phyloP scores from a whole-genome alignment of 2,888 invertebrate genomes.

The Microctonus hyperodae region DNA sequence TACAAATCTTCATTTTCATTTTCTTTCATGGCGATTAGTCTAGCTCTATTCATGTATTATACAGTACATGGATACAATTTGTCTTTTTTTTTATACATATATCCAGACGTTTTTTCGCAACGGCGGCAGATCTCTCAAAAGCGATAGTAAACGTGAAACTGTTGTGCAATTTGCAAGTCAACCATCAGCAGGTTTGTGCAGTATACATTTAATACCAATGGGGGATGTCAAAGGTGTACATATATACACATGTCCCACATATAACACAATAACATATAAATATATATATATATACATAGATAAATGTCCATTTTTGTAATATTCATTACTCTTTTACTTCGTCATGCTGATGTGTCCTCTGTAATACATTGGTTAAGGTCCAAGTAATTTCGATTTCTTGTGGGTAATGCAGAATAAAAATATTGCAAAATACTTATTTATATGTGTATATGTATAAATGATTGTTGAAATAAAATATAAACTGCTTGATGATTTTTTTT shows the following conservation, averaged over 20 bases:
- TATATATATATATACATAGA: not conserved
- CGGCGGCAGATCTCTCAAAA: conserved; percentile 11
- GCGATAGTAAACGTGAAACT: conserved; percentile 1
- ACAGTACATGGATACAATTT: no score
- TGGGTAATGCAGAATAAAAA: not conserved
- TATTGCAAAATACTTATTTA: not conserved
- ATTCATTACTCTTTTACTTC: not conserved
- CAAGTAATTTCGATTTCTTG: not conserved
- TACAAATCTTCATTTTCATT: not conserved
- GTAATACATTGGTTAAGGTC: not conserved
- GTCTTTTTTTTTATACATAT: not conserved
- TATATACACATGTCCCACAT: not conserved
- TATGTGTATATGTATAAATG: not conserved
- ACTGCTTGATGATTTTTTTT: not conserved
- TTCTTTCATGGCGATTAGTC: not conserved
- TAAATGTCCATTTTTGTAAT: not conserved
- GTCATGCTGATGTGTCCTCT: not conserved
- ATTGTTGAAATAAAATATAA: not conserved
- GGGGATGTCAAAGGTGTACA: not conserved
- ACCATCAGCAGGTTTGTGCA: not conserved
- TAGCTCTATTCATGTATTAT: no score
- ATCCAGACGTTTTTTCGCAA: not conserved
- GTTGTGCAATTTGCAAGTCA: not conserved
- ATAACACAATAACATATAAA: not conserved
- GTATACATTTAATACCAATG: not conserved